Evolutionary conservation across 2,888 invertebrate genomes (phyloP), one percentile per base, ranked within the genome.

Genomic region (Perdita meconis): DNA sequence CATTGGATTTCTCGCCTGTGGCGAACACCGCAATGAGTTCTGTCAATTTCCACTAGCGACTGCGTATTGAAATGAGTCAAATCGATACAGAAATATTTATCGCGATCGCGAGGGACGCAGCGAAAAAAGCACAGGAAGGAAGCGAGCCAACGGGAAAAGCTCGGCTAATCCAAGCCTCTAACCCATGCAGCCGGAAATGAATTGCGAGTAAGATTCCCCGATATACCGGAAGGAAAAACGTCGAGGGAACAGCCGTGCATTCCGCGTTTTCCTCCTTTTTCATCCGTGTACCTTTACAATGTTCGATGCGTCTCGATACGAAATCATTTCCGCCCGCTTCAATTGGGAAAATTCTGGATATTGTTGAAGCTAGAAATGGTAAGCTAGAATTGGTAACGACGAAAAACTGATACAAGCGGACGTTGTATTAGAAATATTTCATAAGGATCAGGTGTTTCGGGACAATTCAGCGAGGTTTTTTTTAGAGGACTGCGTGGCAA

Each of bases 161-260:
- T 77, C 55, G 53, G 61, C 80, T 81, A 80, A 83, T 78, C 82
- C 68, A 67, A 74, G 74, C 74, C 78, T 67, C 22, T 44, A 65
- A 78, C 66, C 64, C 60, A 66, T 65, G 75, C 78, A 75, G 66
- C 75, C 82, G 85, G 78, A 80, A 82, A 86, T 81, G 71, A 81
- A 83, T 75, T 72, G 79, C 80, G 75, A 77, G 75, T 78, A 76
- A 80, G 74, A 84, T 66, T 55, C 63, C 12, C 55, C 63, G 66
- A 71, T 73, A 71, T 63, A 71, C 78, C 64, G 78, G 70, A 63
- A 63, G 61, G 77, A 57, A 40, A 74, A 80, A 72, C 68, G 69
- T 64, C 69, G 55, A 53, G 56, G 30, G 61, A 67, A 66, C 38
- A 82, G 66, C 59, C 47, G 12, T 53, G 47, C 26, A 44, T 68